Evolutionary conservation across 2,888 invertebrate genomes (phyloP).

Genomic region (Cheilosia variabilis): DNA sequence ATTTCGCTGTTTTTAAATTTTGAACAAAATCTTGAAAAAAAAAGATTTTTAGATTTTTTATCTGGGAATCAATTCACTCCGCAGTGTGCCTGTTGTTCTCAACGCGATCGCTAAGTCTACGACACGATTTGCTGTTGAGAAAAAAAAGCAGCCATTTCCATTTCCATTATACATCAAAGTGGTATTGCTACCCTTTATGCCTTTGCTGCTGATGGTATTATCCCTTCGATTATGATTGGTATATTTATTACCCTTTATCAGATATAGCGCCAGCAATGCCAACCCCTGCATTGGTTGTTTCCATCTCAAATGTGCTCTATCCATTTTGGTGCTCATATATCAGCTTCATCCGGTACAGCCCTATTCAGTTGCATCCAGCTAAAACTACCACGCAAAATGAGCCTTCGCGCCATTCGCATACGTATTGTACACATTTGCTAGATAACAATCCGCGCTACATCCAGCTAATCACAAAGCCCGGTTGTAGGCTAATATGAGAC

Average conservation of each 20-base stretch:
- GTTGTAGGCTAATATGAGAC: constrained; percentile 41
- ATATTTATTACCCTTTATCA: constrained; percentile 30
- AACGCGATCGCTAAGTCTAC: no score
- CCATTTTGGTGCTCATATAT: constrained; percentile 29
- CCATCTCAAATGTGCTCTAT: constrained; percentile 11
- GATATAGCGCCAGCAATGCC: constrained; percentile 9
- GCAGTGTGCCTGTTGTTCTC: no score
- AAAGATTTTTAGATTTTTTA: no score
- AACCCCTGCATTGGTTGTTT: constrained; percentile 21
- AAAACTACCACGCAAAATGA: neutral
- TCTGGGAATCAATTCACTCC: no score
- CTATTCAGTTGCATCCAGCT: neutral
- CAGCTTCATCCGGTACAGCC: constrained; percentile 26
- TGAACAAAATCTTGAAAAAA: no score
- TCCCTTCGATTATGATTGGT: constrained; percentile 1
- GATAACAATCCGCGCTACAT: constrained; percentile 52
- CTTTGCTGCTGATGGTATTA: no score
- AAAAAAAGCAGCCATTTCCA: no score
- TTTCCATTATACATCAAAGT: no score
- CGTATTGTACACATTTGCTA: constrained; percentile 3
- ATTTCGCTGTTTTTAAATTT: no score
- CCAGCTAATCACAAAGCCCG: constrained; percentile 47
- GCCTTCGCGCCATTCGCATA: neutral
- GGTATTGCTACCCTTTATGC: no score
- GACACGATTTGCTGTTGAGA: no score